A percentile compares a stretch with the other conserved stretches of the same genome.
phyloP scores from a whole-genome alignment of 37 sponge, comb jelly and placozoan species.

The Halichondria panicea region DNA sequence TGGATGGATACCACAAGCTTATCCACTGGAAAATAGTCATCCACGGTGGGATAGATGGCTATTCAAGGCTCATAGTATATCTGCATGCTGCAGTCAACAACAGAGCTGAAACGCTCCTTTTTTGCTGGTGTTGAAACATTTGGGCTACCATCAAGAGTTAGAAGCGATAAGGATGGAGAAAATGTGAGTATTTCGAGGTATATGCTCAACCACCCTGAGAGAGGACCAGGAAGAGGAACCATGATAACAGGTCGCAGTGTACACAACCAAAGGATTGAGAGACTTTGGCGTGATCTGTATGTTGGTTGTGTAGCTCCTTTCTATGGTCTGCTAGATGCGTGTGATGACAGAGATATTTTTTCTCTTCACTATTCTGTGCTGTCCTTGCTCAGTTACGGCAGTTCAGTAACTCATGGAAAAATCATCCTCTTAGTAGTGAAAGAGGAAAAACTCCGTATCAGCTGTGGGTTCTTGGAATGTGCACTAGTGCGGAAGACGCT shows the following conservation, averaged over 20 bases:
- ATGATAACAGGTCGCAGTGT: conserved; percentile 56
- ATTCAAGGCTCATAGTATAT: conserved; percentile 49
- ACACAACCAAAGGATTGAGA: conserved; percentile 82
- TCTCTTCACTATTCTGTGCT: conserved; percentile 52
- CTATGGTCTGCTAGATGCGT: conserved; percentile 37
- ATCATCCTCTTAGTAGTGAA: conserved; percentile 41
- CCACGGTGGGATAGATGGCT: conserved; percentile 74
- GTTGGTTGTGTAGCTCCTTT: conserved; percentile 56
- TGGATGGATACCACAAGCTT: conserved; percentile 70
- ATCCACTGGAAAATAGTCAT: conserved; percentile 62
- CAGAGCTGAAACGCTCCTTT: conserved; percentile 61
- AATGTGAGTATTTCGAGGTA: conserved; percentile 48
- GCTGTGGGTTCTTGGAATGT: conserved; percentile 8
- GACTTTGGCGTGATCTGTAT: too few relatives aligned
- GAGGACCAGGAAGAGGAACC: conserved; percentile 65
- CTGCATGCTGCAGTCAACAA: conserved; percentile 58
- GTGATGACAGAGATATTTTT: conserved; percentile 30
- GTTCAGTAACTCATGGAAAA: conserved; percentile 30
- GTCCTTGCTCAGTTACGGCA: conserved; percentile 44
- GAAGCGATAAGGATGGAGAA: conserved; percentile 69
- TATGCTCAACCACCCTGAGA: conserved; percentile 66
- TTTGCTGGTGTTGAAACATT: conserved; percentile 34
- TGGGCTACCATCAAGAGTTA: conserved; percentile 69
- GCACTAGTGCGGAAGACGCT: too few relatives aligned
- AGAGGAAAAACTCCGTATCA: conserved; percentile 1